Conservation (phyloP, 2,113 vertebrate species). For the Lepus europaeus region DNA sequence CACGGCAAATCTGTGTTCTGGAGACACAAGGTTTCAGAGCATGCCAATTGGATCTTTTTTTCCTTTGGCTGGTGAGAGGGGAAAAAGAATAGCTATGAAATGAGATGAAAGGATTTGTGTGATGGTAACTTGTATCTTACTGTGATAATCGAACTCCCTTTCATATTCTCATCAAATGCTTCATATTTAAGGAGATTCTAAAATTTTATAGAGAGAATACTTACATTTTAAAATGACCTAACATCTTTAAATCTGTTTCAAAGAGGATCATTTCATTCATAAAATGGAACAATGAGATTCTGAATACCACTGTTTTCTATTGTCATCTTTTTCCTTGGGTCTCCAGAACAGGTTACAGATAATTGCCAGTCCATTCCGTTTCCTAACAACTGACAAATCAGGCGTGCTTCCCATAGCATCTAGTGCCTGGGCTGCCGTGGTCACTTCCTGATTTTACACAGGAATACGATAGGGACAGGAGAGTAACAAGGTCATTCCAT, state of each 20-base stretch:
- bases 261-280: slow-evolving; percentile 13
- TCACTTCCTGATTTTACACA: not conserved
- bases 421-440: not conserved
- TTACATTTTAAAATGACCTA: slow-evolving; percentile 46
- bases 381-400: not conserved
- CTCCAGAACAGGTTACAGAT: not conserved
- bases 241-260: slow-evolving; percentile 59
- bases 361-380: not conserved
- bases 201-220: slow-evolving; percentile 45
- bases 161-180: slow-evolving; percentile 4
- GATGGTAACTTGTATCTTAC: not conserved
- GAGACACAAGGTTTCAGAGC: not conserved
- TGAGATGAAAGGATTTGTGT: slow-evolving; percentile 43
- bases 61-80: not conserved
- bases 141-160: slow-evolving; percentile 16
- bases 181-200: slow-evolving; percentile 11
- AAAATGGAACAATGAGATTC: not conserved
- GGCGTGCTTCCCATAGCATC: not conserved
- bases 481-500: not conserved
- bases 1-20: not conserved
- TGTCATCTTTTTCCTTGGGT: not conserved
- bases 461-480: not conserved
- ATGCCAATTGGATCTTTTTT: not conserved
- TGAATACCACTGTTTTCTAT: not conserved
- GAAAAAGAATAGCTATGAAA: not conserved